Evolutionary conservation across 2,888 invertebrate genomes (phyloP), one percentile per base, ranked within the genome.

Genomic region (Argyresthia goedartella): DNA sequence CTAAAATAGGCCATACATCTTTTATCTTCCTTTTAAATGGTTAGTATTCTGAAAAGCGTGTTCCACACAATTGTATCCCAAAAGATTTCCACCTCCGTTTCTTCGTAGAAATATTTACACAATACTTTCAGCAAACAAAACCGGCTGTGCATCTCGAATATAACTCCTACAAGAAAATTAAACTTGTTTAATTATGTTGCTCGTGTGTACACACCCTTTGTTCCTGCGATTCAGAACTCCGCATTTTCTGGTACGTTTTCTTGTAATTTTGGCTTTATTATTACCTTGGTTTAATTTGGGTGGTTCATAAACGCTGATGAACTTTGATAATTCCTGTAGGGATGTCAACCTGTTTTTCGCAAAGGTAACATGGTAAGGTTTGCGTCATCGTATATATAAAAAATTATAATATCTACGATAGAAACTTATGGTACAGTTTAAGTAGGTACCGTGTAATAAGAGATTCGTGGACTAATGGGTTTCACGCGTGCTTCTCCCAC

Each of bases 161-260:
- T 69, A 78, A 76, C 77, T 78, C 73, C 76, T 73, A 79, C 80
- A 81, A 80, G 77, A 76, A 78, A 81, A 81, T 84, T 81, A 82
- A 76, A 78, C 78, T 79, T 76, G 82, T 82, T 80, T 81, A 78
- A 82, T 81, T 81, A 76, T 69, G 66, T 67, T 71, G 66, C 76
- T 74, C 63, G 67, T 66, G 67, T 73, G 69, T 71, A 65, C 69
- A 60, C 63, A 16, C 50, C 50, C 50, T 49, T 41, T 33, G 44
- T 44, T 34, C 36, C 6, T 25, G 6, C 71, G 73, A 63, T 71
- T 71, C 61, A 15, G 9, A 44, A 44, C 44, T 44, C 14, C 13
- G 44, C 13, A 25, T 41, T 44, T 44, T 44, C 15, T 8, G 35
- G 48, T 36, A 48, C 48, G 48, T 35, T 39, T 44, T 44, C 44